Evolutionary conservation across 2,888 invertebrate genomes (phyloP).

Genomic region (Pedicia rivosa): DNA sequence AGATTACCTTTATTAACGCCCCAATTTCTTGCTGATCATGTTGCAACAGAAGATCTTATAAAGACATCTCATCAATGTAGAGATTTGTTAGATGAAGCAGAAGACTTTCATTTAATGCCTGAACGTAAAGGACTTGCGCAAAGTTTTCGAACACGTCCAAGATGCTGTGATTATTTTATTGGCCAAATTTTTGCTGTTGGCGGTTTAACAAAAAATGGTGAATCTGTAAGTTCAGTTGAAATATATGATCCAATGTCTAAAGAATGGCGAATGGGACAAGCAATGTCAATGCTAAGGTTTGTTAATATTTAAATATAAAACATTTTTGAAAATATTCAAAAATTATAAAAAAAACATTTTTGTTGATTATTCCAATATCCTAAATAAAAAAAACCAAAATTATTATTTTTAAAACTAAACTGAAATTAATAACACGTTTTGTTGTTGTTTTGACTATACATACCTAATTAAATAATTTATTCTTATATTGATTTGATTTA

Average conservation of each 20-base stretch:
- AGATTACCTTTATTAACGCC: constrained; percentile 67
- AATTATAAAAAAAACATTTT: too few relatives aligned
- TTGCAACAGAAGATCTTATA: constrained; percentile 62
- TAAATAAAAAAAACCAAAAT: too few relatives aligned
- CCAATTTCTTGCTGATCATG: constrained; percentile 63
- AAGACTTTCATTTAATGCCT: constrained; percentile 76
- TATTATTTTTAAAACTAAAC: too few relatives aligned
- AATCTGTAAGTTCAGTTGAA: constrained; percentile 71
- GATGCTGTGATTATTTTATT: constrained; percentile 54
- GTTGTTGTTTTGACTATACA: too few relatives aligned
- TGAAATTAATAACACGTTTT: too few relatives aligned
- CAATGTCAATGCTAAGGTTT: constrained; percentile 72
- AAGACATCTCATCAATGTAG: constrained; percentile 63
- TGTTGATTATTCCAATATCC: too few relatives aligned
- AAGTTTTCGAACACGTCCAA: constrained; percentile 56
- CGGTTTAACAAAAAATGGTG: constrained; percentile 67
- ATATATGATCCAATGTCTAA: constrained; percentile 56
- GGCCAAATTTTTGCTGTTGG: constrained; percentile 80
- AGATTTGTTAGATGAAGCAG: constrained; percentile 74
- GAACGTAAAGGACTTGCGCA: constrained; percentile 62
- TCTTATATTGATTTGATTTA: too few relatives aligned
- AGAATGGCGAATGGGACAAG: constrained; percentile 59
- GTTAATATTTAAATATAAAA: too few relatives aligned
- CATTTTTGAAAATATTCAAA: too few relatives aligned
- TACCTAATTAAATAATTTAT: too few relatives aligned